Percentiles rank a stretch among this genome's conserved stretches.
Evolutionary conservation across 2,113 vertebrate genomes (phyloP).

Genomic region (Motacilla alba): DNA sequence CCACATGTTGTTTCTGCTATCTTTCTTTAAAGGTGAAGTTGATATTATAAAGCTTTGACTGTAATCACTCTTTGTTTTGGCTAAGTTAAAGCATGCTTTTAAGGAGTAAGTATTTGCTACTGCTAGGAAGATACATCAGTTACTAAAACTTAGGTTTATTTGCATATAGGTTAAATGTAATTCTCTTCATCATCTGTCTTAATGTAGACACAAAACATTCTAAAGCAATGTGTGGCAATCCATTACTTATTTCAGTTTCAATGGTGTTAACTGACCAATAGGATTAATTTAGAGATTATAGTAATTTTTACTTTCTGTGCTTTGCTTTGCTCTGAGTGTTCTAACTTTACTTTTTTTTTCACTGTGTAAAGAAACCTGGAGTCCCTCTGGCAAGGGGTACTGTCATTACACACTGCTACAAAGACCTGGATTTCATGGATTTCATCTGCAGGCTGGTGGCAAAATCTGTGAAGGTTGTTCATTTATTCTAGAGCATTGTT

Average conservation of each 20-base stretch:
- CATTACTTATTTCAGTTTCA: background rate
- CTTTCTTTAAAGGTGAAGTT: background rate
- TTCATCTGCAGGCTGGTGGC: constrained; percentile 91
- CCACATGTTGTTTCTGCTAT: background rate
- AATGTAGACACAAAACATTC: background rate
- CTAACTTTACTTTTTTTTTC: background rate
- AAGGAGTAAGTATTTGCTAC: background rate
- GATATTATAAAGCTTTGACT: background rate
- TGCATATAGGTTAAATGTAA: background rate
- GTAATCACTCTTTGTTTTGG: background rate
- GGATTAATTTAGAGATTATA: background rate
- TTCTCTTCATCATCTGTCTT: background rate
- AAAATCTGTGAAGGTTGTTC: constrained; percentile 85
- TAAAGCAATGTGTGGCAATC: background rate
- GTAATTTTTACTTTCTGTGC: background rate
- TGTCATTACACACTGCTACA: constrained; percentile 90
- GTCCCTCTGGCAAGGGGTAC: constrained; percentile 87
- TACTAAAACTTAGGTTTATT: background rate
- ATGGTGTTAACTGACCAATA: background rate
- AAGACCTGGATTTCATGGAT: constrained; percentile 94
- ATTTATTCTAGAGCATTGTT: background rate
- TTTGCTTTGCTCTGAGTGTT: background rate
- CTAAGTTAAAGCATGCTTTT: background rate
- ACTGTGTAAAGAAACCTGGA: constrained; percentile 81
- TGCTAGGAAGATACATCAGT: background rate